Evolutionary conservation across 2,797 vertebrate genomes (phyloP), one percentile per base, ranked within the genome.

Genomic region (Champsocephalus esox): DNA sequence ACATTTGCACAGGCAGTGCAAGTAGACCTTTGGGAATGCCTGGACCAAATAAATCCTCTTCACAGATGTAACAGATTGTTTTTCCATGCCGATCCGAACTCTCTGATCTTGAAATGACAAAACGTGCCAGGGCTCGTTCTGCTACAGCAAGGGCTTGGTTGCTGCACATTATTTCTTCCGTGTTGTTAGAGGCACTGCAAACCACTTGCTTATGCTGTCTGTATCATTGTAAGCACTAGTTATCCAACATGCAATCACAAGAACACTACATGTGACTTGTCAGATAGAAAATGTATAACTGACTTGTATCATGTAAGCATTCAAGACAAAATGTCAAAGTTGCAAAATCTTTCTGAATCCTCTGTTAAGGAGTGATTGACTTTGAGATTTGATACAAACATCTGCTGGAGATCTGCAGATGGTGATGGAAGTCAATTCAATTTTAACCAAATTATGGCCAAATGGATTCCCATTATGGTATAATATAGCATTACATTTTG

Each of bases 381-480:
- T 32, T 1, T 71, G 80, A 83, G 79, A 93, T 90, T 88, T 84
- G 77, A 89, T 88, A 75, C 49, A 81, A 78, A 80, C 71, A 83
- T 92, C 79, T 84, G 66, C 71, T 56, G 58, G 77, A 85, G 82
- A 87, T 86, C 84, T 86, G 85, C 63, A 48, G 74, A 74, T 69
- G 75, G 46, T 76, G 86, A 86, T 80, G 77, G 67, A 90, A 77
- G 81, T 77, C 74, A 59, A 91, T 91, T 85, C 80, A 51, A 71
- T 28, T 6, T 65, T 93, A 93, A 93, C 75, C 61, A 75, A 65
- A 80, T 94, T 93, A 91, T 9, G n/a, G 28, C 70, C 50, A 88
- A 92, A 93, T 88, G 85, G 77, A 90, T 86, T 68, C 68, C 77
- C 74, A 79, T 85, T 88, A 91, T 69, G 74, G 66, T 81, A 71